Base-by-base conservation (phyloP, 1,140 invertebrate genomes). In the Coptotermes formosanus region DNA sequence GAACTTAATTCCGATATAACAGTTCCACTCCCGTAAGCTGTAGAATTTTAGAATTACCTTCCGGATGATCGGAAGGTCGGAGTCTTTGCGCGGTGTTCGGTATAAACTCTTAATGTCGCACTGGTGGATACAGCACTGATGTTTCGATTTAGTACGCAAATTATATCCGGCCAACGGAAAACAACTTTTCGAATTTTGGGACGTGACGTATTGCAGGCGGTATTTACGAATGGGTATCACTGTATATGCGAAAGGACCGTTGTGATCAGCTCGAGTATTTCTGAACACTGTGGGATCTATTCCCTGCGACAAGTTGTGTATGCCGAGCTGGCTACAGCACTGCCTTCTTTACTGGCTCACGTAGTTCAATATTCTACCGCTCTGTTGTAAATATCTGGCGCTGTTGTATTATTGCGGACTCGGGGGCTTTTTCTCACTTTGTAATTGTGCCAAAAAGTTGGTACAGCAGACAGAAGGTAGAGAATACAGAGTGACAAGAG, bases 361-460 rank as follows among this genome's bases (percentile, higher is more conserved):
- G 19, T 14, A 30, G 64, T 75, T 75, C 64, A 30, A 9, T 75
- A 75, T 75, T 30, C 64, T 25, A n/a, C 64, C 64, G 64, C 64
- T 30, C 25, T 75, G 25, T 30, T 75, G 64, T 30, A 30, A 25
- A 75, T 75, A 16, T 75, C 25, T 75, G 64, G 64, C 64, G 64
- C 64, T 75, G 64, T 75, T 75, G 64, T n/a, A 23, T 8, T 75
- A 30, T 90, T 85, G 90, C 91, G 3, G 91, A 89, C 9, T 91
- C 89, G 0, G 87, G 38, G 84, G 0, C n/a, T n/a, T n/a, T n/a
- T n/a, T 55, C 52, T 21, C 11, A 75, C 30, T 25, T 75, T 75
- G 64, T 21, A 64, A 64, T 8, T 25, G 64, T 75, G 64, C n/a
- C n/a, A 75, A 75, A 75, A 75, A 59, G 6, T 14, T 6, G 55